A percentile compares a stretch with the other conserved stretches of the same genome.
Evolutionary conservation across 2,113 vertebrate genomes (phyloP).

Genomic region (Lagopus muta): DNA sequence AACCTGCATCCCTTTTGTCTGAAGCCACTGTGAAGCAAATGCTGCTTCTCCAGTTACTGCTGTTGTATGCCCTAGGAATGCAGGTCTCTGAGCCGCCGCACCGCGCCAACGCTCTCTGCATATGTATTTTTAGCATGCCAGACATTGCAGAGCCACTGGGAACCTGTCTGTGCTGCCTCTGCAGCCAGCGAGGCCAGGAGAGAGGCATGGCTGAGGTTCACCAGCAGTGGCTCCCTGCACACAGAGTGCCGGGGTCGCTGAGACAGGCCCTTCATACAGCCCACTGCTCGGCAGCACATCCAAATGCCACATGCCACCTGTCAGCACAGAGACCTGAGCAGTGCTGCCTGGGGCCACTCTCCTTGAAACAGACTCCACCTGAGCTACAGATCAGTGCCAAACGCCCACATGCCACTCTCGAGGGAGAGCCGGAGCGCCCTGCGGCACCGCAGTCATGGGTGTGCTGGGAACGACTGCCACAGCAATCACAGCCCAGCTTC

Average conservation of each 20-base stretch:
- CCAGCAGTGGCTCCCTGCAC: rapidly evolving
- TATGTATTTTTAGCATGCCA: not conserved
- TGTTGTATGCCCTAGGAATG: not conserved
- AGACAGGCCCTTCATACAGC: rapidly evolving
- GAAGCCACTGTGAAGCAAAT: not conserved
- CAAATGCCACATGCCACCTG: not conserved
- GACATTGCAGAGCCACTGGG: not conserved
- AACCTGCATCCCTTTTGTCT: rapidly evolving
- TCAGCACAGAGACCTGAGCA: not conserved
- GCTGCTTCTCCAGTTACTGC: not conserved
- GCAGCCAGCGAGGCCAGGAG: not conserved
- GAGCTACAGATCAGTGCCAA: not conserved
- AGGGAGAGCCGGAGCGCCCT: not conserved
- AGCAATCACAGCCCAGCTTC: not conserved
- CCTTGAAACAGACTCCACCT: not conserved
- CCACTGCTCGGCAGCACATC: rapidly evolving
- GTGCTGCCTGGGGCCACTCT: not conserved
- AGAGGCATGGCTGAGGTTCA: not conserved
- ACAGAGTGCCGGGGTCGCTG: not conserved
- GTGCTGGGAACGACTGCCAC: rapidly evolving
- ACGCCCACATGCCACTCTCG: not conserved
- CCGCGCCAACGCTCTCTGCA: not conserved
- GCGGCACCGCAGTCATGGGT: not conserved
- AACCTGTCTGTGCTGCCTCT: not conserved
- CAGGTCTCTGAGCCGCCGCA: not conserved